These are phyloP conservation scores for Rotaria magnacalcarata DNA, from an alignment of 2,888 invertebrate species.

Conservation along the genomic window DNA sequence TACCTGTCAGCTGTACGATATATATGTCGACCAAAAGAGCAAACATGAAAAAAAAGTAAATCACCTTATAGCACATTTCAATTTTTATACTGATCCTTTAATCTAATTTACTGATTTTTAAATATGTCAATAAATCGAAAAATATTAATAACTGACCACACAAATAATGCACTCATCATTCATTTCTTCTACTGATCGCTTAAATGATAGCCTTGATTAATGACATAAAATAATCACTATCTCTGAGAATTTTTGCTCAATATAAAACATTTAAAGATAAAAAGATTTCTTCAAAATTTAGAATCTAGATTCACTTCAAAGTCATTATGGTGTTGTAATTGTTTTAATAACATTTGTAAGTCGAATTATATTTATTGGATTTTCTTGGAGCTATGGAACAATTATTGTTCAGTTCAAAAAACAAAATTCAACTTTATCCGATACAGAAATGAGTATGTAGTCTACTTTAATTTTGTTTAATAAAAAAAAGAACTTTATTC, in stretches of 20 bases:
- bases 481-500: background rate
- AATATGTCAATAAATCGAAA: no score
- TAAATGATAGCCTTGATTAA: no score
- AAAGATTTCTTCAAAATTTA: background rate
- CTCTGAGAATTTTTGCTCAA: background rate
- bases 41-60: no score
- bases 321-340: background rate
- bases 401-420: constrained; percentile 12
- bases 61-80: no score
- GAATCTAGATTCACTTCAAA: background rate
- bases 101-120: no score
- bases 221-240: background rate
- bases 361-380: constrained; percentile 3
- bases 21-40: no score
- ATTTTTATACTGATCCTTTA: no score
- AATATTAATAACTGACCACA: no score
- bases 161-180: no score
- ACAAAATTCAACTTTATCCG: background rate
- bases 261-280: no score
- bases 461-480: background rate
- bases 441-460: constrained; percentile 21
- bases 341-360: constrained; percentile 6
- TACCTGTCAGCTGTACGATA: no score
- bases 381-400: constrained; percentile 32
- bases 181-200: no score